These are phyloP conservation scores for Aphidius ervi DNA, from an alignment of 1,140 invertebrate genomes.

Conservation along the genomic window DNA sequence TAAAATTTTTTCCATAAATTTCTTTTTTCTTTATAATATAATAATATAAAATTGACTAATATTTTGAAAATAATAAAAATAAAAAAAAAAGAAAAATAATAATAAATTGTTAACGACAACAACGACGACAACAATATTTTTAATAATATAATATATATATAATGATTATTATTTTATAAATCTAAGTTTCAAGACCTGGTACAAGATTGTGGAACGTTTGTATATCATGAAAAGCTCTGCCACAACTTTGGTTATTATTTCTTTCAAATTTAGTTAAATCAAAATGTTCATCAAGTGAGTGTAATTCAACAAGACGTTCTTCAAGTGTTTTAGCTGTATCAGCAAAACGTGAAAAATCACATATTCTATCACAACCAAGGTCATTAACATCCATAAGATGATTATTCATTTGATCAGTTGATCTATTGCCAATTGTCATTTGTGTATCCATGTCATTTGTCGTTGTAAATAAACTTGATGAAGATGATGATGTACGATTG, in stretches of 20 bases:
- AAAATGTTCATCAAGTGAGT: constrained; percentile 48
- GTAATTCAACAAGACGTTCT: constrained; percentile 42
- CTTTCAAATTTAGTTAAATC: constrained; percentile 44
- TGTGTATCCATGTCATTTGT: no score
- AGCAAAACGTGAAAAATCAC: constrained; percentile 43
- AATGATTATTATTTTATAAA: background rate
- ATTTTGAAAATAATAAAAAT: no score
- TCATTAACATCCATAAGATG: constrained; percentile 41
- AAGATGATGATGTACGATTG: constrained; percentile 13
- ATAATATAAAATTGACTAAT: no score
- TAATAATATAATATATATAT: no score
- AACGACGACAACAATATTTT: no score
- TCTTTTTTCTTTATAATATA: no score
- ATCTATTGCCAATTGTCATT: constrained; percentile 14
- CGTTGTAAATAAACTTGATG: no score
- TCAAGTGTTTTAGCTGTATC: constrained; percentile 43
- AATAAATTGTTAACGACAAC: no score
- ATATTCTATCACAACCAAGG: constrained; percentile 40
- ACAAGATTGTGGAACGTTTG: constrained; percentile 69
- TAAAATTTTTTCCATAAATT: no score
- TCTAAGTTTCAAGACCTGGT: constrained; percentile 65
- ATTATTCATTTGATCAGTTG: constrained; percentile 21
- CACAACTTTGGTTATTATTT: constrained; percentile 55
- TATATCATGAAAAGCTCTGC: constrained; percentile 66
- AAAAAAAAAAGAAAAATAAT: no score